Percentiles rank a stretch among this genome's conserved stretches.
Evolutionary conservation across 2,888 invertebrate genomes (phyloP).

Genomic region (Ferrisia virgata): DNA sequence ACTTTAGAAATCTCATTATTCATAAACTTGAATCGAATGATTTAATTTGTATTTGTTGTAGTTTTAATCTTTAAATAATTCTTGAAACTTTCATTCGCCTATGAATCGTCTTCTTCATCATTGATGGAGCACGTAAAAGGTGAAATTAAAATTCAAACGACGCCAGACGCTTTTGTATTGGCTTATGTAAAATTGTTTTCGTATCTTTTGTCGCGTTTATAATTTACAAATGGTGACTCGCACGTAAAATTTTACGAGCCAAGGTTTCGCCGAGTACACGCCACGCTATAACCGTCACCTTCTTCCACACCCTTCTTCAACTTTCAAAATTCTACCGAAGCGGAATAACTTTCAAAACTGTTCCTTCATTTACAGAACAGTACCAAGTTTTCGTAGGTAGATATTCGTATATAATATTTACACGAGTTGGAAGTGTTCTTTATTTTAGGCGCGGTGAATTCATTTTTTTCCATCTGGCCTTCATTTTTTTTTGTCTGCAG

Average conservation of each 20-base stretch:
- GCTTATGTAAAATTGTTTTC: conserved; percentile 15
- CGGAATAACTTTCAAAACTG: background rate
- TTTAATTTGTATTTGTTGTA: conserved; percentile 27
- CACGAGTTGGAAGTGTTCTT: background rate
- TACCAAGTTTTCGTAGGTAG: background rate
- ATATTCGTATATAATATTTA: background rate
- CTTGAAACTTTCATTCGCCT: background rate
- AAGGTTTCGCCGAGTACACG: background rate
- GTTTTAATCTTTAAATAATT: conserved; percentile 20
- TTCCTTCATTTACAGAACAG: background rate
- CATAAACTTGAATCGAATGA: conserved; percentile 7
- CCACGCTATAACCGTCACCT: background rate
- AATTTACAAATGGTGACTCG: conserved; percentile 4
- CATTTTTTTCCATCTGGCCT: no score
- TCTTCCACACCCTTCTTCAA: background rate
- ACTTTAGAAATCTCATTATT: conserved; percentile 15
- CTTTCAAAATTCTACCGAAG: background rate
- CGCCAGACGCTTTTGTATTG: conserved; percentile 9
- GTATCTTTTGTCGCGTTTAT: conserved; percentile 2
- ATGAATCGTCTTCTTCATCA: conserved; percentile 8
- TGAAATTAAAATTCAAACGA: conserved; percentile 3
- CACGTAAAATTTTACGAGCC: background rate
- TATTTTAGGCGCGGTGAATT: background rate
- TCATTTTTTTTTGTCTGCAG: background rate
- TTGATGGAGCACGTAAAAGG: conserved; percentile 1